Evolutionary conservation across 2,888 invertebrate species (phyloP), one percentile per base, ranked within the genome.

Genomic region (Eremobia ochroleuca): DNA sequence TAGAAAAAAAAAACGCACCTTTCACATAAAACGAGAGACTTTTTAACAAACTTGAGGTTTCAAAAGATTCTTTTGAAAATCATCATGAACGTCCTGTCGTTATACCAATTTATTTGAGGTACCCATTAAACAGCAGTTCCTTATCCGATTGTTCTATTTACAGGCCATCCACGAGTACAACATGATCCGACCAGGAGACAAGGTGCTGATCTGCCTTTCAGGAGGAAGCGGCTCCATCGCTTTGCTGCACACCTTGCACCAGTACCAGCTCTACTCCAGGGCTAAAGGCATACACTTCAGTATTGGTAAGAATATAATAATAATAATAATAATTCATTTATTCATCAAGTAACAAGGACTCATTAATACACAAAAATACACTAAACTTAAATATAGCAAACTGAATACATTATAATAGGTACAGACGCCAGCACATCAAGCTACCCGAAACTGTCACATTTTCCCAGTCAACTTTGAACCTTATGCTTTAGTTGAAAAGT

Each of bases 181-280:
- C 82, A 99, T 99, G 99, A 97, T 99, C 76, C 97, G 97, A 73
- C 97, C 98, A 85, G 98, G 98, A 4, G 99, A 99, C 93, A 97
- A 98, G 82, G 97, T 99, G 28, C 96, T 99, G 91, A 98, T 99
- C 25, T 99, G 99, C 92, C 95, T 99, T 65, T 98, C 99, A 0
- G 98, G 98, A 0, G 98, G 98, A 4, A 98, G 98, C 86, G 98
- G 98, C 91, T 99, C 99, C 0, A 95, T 99, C n/a, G 98, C 98
- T 1, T 96, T 99, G 18, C 96, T 99, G 0, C 99, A 99, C 92
- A 98, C 98, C 0, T 95, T 99, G 89, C 97, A 98, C 74, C 99
- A 99, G 92, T 98, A 98, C 94, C 98, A 98, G 95, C 98, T 97
- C 93, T 98, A 98, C 90, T 97, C 98, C 8, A 96, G 97, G 76